phyloP scores from a whole-genome alignment of 2,888 invertebrate species.

The Sycophila texana region DNA sequence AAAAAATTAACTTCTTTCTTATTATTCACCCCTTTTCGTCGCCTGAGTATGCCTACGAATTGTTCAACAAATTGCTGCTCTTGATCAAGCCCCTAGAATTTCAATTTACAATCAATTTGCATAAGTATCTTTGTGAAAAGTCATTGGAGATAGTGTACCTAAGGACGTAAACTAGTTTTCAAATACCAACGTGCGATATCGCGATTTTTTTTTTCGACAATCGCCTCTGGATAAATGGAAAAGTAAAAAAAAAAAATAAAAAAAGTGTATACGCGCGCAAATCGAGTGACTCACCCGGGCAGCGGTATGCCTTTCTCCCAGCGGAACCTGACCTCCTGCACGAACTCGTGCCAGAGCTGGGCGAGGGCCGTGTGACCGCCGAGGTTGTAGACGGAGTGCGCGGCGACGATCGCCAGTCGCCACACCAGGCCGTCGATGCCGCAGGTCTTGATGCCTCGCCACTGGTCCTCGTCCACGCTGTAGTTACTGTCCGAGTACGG shows the following conservation, averaged over 20 bases:
- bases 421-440: conserved; percentile 87
- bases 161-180: too few species aligned
- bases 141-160: too few species aligned
- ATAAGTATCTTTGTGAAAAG: too few species aligned
- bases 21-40: too few species aligned
- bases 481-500: conserved; percentile 60
- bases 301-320: conserved; percentile 89
- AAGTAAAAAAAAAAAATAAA: conserved; percentile 12
- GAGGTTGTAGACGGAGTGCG: conserved; percentile 84
- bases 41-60: too few species aligned
- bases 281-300: conserved; percentile 85
- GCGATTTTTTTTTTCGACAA: background rate
- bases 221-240: conserved; percentile 55
- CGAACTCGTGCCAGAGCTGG: conserved; percentile 96
- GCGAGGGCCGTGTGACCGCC: conserved; percentile 87
- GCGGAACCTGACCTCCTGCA: conserved; percentile 90
- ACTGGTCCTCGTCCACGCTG: conserved; percentile 69
- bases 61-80: too few species aligned
- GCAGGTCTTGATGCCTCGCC: conserved; percentile 84
- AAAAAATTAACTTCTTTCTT: conserved; percentile 24
- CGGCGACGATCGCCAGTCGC: conserved; percentile 86
- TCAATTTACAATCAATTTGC: too few species aligned
- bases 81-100: too few species aligned
- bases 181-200: too few species aligned
- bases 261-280: conserved; percentile 34